phyloP scores from a whole-genome alignment of 2,113 vertebrate species.

The Amblyornis subalaris region DNA sequence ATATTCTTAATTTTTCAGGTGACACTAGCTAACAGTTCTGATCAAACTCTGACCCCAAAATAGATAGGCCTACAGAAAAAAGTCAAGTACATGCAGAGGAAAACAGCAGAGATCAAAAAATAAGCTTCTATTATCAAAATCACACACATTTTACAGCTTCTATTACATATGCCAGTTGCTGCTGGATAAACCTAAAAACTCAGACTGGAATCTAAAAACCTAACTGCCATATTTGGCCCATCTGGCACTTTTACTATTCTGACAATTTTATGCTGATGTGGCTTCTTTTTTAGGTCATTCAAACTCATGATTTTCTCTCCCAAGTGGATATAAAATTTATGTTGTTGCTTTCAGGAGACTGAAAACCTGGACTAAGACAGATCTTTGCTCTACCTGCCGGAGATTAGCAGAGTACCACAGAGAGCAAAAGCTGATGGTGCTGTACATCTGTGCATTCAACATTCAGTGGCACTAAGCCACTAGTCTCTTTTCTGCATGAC shows the following conservation, averaged over 20 bases:
- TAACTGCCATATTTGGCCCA: background rate
- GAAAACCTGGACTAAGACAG: conserved; percentile 66
- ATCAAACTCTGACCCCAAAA: background rate
- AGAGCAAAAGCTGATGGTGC: conserved; percentile 63
- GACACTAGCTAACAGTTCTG: background rate
- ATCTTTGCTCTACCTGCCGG: conserved; percentile 71
- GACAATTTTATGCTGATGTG: conserved; percentile 48
- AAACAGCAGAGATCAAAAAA: background rate
- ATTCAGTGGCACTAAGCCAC: conserved; percentile 73
- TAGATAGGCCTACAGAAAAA: background rate
- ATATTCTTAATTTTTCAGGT: background rate
- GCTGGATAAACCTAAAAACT: background rate
- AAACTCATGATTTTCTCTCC: conserved; percentile 10
- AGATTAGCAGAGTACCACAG: conserved; percentile 61
- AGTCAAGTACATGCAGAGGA: background rate
- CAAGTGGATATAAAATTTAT: conserved; percentile 63
- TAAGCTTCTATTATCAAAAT: background rate
- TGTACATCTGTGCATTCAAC: conserved; percentile 76
- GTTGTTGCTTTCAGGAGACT: conserved; percentile 68
- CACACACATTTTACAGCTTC: background rate
- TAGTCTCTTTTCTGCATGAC: conserved; percentile 79
- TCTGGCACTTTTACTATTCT: conserved; percentile 27
- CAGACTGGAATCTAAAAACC: background rate
- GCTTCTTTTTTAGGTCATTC: conserved; percentile 28
- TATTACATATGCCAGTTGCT: background rate